Conservation (phyloP, 2,113 vertebrate species). For the Amblyornis subalaris region DNA sequence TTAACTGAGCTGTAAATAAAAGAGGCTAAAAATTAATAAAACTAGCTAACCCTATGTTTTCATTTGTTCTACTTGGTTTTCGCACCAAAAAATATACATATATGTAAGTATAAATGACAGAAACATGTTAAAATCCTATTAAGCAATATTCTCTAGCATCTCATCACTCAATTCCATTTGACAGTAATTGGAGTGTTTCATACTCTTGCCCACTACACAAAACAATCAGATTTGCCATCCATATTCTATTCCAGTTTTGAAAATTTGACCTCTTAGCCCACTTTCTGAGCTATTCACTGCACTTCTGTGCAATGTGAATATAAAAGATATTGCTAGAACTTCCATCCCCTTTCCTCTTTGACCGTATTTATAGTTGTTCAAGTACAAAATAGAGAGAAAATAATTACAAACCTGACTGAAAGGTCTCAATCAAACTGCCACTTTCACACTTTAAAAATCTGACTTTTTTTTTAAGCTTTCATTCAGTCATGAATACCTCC, state of each 20-base stretch:
- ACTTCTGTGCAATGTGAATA: background rate
- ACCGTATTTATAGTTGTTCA: background rate
- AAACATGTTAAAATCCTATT: background rate
- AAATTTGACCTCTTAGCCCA: background rate
- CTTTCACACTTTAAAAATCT: slow-evolving; percentile 75
- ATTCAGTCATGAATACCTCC: background rate
- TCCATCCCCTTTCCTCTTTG: background rate
- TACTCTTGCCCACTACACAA: background rate
- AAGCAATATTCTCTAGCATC: background rate
- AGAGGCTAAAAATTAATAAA: background rate
- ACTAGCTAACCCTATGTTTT: background rate
- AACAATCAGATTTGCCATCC: background rate
- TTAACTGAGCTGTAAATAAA: background rate
- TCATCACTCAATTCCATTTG: background rate
- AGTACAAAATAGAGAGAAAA: background rate
- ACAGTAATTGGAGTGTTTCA: background rate
- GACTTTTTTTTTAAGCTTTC: slow-evolving; percentile 52
- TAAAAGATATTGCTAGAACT: background rate
- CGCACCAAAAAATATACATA: background rate
- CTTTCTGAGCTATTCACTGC: background rate
- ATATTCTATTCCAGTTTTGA: background rate
- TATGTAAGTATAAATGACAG: background rate
- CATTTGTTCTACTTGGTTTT: background rate
- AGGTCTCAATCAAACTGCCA: slow-evolving; percentile 77
- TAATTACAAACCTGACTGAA: slow-evolving; percentile 81